phyloP scores from a whole-genome alignment of 1,140 invertebrate species.

The Homarus americanus region DNA sequence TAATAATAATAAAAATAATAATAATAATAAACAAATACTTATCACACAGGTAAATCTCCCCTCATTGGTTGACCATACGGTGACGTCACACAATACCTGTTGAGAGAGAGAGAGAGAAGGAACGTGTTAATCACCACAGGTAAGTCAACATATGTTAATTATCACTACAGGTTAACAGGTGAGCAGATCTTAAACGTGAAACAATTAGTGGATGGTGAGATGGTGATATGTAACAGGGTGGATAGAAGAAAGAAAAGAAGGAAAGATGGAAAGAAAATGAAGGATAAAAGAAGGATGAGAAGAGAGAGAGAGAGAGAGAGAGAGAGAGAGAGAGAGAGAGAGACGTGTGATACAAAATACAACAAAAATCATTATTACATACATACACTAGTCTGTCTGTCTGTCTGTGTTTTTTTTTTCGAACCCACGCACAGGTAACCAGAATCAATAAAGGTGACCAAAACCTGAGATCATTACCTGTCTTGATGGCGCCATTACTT shows the following conservation, averaged over 20 bases:
- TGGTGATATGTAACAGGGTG: no score
- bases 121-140: neutral
- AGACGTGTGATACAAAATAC: neutral
- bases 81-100: neutral
- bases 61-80: neutral
- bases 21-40: neutral
- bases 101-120: neutral
- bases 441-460: no score
- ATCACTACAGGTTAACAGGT: neutral
- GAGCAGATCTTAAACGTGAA: neutral
- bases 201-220: neutral
- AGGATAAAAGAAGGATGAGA: neutral
- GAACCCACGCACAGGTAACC: no score
- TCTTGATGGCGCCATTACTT: no score
- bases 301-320: neutral
- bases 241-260: neutral
- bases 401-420: no score
- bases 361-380: no score
- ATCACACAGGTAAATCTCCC: neutral
- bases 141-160: neutral
- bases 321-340: neutral
- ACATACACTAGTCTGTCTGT: no score
- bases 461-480: no score
- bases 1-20: neutral
- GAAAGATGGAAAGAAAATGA: neutral